Percentiles rank a stretch among this genome's conserved stretches.
These are phyloP conservation scores for Harpagoxenus sublaevis DNA, from an alignment of 2,888 invertebrate genomes.

Conservation along the genomic window DNA sequence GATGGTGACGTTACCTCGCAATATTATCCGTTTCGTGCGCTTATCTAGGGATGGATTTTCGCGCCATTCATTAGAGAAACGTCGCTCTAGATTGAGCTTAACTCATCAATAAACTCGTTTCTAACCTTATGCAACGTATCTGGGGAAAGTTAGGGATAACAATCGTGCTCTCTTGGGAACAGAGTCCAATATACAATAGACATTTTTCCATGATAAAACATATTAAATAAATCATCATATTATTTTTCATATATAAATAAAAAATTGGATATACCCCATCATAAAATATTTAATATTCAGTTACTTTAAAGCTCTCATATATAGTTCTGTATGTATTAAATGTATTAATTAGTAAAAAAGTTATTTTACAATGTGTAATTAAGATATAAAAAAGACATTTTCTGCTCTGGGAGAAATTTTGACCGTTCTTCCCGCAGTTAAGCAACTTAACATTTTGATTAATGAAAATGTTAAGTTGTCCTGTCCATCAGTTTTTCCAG, in stretches of 20 bases:
- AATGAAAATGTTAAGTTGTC: too few relatives aligned
- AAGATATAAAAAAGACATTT: too few relatives aligned
- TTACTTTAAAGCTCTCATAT: background rate
- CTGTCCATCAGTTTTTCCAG: slow-evolving; percentile 58
- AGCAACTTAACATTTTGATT: too few relatives aligned
- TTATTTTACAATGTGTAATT: background rate
- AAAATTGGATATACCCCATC: background rate
- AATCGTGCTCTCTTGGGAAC: background rate
- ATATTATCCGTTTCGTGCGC: slow-evolving; percentile 29
- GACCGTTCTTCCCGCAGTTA: too few relatives aligned
- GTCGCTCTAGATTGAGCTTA: background rate
- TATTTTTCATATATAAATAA: slow-evolving; percentile 3
- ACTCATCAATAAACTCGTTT: slow-evolving; percentile 7
- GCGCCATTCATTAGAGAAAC: background rate
- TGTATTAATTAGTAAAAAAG: background rate
- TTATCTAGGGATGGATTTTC: slow-evolving; percentile 10
- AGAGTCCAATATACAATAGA: background rate
- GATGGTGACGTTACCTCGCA: slow-evolving; percentile 10
- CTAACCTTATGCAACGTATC: background rate
- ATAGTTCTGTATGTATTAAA: background rate
- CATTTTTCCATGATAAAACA: background rate
- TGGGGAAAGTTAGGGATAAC: background rate
- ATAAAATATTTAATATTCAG: slow-evolving; percentile 6
- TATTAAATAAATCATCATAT: background rate
- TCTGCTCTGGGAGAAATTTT: too few relatives aligned